These are phyloP conservation scores for Tapera naevia DNA, from an alignment of 2,797 vertebrate species.

Conservation along the genomic window DNA sequence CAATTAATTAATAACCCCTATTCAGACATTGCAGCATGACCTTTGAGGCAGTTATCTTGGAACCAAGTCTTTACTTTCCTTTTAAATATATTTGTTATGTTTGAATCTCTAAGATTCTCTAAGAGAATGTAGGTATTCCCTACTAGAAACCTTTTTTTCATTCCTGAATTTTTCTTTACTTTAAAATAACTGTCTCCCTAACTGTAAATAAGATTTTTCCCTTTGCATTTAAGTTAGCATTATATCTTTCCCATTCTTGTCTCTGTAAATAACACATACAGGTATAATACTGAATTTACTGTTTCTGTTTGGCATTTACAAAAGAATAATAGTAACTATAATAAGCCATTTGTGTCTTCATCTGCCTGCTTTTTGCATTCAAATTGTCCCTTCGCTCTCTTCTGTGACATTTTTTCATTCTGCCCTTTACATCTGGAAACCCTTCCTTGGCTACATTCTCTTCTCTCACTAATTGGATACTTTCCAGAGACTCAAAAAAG, in stretches of 20 bases:
- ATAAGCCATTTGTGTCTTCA: conserved; percentile 23
- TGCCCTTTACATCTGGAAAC: background rate
- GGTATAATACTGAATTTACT: background rate
- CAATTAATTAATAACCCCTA: background rate
- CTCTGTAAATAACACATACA: background rate
- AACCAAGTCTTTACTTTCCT: background rate
- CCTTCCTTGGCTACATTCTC: background rate
- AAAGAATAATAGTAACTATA: conserved; percentile 9
- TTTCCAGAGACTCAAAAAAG: background rate
- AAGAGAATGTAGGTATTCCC: background rate
- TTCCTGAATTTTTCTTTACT: background rate
- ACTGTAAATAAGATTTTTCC: background rate
- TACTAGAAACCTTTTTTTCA: background rate
- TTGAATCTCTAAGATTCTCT: background rate
- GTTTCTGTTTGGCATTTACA: background rate
- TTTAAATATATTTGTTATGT: background rate
- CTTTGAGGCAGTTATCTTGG: background rate
- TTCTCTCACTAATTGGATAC: conserved; percentile 28
- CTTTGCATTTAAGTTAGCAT: background rate
- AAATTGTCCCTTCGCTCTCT: background rate
- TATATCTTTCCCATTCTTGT: background rate
- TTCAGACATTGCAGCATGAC: background rate
- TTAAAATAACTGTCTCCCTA: background rate
- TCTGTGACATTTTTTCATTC: background rate
- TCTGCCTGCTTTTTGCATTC: background rate